Evolutionary conservation across 2,113 vertebrate genomes (phyloP), one percentile per base, ranked within the genome.

Genomic region (Malurus melanocephalus): DNA sequence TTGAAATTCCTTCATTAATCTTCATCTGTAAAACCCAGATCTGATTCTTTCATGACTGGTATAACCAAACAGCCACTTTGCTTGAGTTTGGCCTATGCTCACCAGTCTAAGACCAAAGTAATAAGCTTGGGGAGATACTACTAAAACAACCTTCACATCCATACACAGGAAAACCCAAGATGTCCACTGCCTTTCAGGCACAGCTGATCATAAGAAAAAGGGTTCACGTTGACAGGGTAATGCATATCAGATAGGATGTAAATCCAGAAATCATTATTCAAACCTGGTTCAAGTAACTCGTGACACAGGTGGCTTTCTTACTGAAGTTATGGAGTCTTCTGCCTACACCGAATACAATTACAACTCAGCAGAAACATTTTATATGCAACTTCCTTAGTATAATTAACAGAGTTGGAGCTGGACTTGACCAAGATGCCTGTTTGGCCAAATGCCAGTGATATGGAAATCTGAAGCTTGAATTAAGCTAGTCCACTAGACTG

Each of bases 371-470:
- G 14, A 75, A 33, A 53, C 30, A 42, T 81, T 85, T 72, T 11
- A 68, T n/a, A 48, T 5, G 8, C 10, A 13, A 78, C 53, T 56
- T 14, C 6, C 0, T 12, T 61, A 23, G 11, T 1, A 32, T 6
- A 24, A 59, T 43, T 35, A 74, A 56, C 4, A 10, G n/a, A 65
- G 20, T 2, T 26, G 3, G 32, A 90, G 46, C 22, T 32, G 38
- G 17, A 32, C 23, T 62, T 71, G 30, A 85, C 22, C 38, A 45
- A 85, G 27, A 46, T 45, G 24, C 32, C 53, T 24, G 11, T 68
- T 81, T n/a, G 22, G 21, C 57, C 60, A 85, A 59, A 78, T 43
- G 40, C n/a, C 49, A 75, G 13, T 3, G 4, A 13, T 15, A 73
- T 0, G 4, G 56, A 30, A 71, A 75, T 35, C 20, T 38, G 38